Evolutionary conservation across 1,140 invertebrate species (phyloP).

Genomic region (Drosophila nannoptera): DNA sequence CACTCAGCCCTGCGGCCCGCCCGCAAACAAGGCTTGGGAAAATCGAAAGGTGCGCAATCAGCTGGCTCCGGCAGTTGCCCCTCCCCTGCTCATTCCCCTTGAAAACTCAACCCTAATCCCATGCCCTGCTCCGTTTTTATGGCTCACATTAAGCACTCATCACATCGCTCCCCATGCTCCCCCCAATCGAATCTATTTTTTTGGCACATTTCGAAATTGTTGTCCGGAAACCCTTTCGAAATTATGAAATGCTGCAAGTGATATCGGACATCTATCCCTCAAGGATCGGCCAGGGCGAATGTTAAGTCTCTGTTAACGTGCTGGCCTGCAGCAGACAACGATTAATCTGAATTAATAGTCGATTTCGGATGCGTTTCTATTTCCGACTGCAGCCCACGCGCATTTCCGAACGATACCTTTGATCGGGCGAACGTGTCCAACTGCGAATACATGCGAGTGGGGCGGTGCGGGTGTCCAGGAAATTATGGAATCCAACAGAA

Average conservation of each 20-base stretch:
- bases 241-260: too few species aligned
- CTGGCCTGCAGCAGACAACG: not conserved
- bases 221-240: not conserved
- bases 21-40: constrained; percentile 51
- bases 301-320: constrained; percentile 4
- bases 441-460: not conserved
- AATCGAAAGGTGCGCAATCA: constrained; percentile 48
- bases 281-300: not conserved
- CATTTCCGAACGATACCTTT: constrained; percentile 1
- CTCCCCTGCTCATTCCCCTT: constrained; percentile 4
- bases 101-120: not conserved
- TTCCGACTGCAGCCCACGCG: constrained; percentile 3
- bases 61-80: constrained; percentile 11
- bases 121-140: constrained; percentile 12
- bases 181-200: constrained; percentile 8
- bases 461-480: constrained; percentile 20
- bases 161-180: constrained; percentile 43
- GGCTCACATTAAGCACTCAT: constrained; percentile 57
- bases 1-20: constrained; percentile 2
- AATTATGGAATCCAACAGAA: constrained; percentile 53
- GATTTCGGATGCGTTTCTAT: constrained; percentile 6
- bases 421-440: constrained; percentile 13
- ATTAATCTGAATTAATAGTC: constrained; percentile 8
- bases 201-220: not conserved
- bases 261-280: not conserved